Evolutionary conservation across 2,888 invertebrate genomes (phyloP).

Genomic region (Hyles lineata): DNA sequence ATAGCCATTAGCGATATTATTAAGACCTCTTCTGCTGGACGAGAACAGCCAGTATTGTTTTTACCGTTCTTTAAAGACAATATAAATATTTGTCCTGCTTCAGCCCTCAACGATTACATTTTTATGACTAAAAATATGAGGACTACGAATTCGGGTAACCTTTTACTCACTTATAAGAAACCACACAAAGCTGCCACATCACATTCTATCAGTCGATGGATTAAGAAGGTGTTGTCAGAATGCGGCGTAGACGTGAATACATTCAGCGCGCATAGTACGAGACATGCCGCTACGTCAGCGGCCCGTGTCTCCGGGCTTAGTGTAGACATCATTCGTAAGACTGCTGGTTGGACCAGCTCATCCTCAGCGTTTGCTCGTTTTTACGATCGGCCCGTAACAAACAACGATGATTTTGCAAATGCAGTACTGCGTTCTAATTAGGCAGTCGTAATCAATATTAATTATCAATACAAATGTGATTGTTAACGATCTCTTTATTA

Average conservation of each 20-base stretch:
- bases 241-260: conserved; percentile 20
- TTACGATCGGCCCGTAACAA: background rate
- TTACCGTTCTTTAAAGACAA: background rate
- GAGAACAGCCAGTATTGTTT: background rate
- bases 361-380: conserved; percentile 1
- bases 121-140: background rate
- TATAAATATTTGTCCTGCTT: background rate
- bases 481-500: background rate
- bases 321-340: conserved; percentile 17
- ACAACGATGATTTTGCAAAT: background rate
- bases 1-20: background rate
- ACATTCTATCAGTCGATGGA: conserved; percentile 32
- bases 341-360: conserved; percentile 27
- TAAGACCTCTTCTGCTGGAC: background rate
- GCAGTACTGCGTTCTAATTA: background rate
- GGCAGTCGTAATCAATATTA: too few species aligned
- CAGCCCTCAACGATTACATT: conserved; percentile 28
- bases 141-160: background rate
- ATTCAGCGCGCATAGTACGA: background rate
- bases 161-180: conserved; percentile 24
- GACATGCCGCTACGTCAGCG: background rate
- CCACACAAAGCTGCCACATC: conserved; percentile 26
- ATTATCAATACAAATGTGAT: background rate
- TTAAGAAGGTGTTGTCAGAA: conserved; percentile 30
- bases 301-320: background rate